Base-by-base conservation (phyloP, 1,140 invertebrate genomes). In the Andrena cerasifolii region DNA sequence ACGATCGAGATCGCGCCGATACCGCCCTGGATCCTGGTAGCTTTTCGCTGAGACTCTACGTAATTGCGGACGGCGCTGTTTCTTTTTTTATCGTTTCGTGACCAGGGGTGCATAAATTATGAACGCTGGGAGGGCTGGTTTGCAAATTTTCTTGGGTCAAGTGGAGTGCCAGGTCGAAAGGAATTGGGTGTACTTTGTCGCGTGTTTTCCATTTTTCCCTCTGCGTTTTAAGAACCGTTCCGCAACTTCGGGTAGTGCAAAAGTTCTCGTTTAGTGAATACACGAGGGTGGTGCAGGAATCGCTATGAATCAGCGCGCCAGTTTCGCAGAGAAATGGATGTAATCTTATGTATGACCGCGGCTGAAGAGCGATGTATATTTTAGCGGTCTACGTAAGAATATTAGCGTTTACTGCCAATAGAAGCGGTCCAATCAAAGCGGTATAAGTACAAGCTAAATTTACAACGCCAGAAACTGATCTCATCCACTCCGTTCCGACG, bases 21-120 rank as follows among this genome's bases (percentile, higher is more conserved):
- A 49, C 18, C 14, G 16, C 21, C 21, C 16, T 12, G 6, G 3
- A 49, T 49, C 16, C 16, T n/a, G 47, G 47, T n/a, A 4, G 53
- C 18, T 8, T 65, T 56, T 54, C 53, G 1, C 14, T 12, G 5
- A 1, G 40, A 28, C 26, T n/a, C n/a, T 2, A 12, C 6, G 8
- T 70, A 70, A 70, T 70, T 70, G 43, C 53, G 18, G 14, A 12
- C 16, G 31, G 2, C 7, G 33, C 16, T 4, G 8, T 3, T 6
- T 12, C 2, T 56, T 33, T 28, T 70, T 43, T 54, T 16, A 21
- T 14, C 16, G n/a, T n/a, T n/a, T 10, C 5, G 2, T 10, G n/a
- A 16, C 12, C 12, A 40, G 45, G 70, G 70, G 70, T 72, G 56
- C 56, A 72, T 72, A 72, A 72, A 72, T 72, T 72, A 72, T 10